Base-by-base conservation (phyloP, 2,797 vertebrate species). In the Centroberyx gerrardi region DNA sequence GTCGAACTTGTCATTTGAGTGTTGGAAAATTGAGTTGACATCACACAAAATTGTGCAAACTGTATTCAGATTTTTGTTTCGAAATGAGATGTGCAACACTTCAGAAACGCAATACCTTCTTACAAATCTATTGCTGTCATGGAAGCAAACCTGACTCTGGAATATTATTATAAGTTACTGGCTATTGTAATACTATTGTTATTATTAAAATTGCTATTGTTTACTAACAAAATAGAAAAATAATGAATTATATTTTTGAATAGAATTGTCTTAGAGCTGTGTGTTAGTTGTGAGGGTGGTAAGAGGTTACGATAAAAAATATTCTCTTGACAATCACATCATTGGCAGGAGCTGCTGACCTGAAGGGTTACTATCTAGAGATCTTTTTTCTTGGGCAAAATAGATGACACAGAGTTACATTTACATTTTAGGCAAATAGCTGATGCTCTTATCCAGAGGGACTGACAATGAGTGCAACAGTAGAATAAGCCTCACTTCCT, bases 401-500 rank as follows among this genome's bases (percentile, higher is more conserved):
- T 10, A 59, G 59, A 46, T 51, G 29, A 67, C 46, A 44, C 54
- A 28, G 22, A 56, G 64, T 74, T 38, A 13, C 48, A 69, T 68
- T 74, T 44, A 18, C 53, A 69, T 8, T 18, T 8, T 0, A 54
- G 13, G 49, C 76, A 68, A 60, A 44, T 22, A 69, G 71, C 51
- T 29, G 22, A 0, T 60, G 14, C 61, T 72, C 56, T 81, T 38
- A 59, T 84, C 56, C 54, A 52, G 69, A 80, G 54, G 62, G 58
- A 83, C 68, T 68, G 56, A 3, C 31, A 33, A 33, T 3, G 72
- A 69, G 38, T 52, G 63, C 48, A 87, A 72, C 74, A 66, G 53
- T 5, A 49, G 64, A 81, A 71, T 74, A 60, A 74, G 68, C 71
- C 48, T 60, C 55, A 68, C 62, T 80, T 62, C 69, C 82, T 77